Evolutionary conservation across 2,113 vertebrate genomes (phyloP).

Genomic region (Tachycineta bicolor): DNA sequence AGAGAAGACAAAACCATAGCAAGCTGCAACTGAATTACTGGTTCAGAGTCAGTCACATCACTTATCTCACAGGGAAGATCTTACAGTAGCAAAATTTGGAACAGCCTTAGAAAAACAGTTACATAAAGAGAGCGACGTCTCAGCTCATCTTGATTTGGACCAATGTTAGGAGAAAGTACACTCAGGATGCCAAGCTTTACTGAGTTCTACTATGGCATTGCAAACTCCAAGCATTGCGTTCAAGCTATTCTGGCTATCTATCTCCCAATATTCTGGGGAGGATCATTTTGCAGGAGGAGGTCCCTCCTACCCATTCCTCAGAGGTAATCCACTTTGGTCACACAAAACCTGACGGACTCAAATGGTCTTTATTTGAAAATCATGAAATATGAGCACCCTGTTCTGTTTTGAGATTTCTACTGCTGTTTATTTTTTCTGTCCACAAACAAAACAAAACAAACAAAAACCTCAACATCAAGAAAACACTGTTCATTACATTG

Average conservation of each 20-base stretch:
- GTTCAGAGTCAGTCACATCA: neutral
- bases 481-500: neutral
- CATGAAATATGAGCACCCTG: neutral
- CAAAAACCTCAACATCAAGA: neutral
- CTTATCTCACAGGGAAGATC: neutral
- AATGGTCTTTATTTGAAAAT: neutral
- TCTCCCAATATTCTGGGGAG: rapidly evolving
- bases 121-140: neutral
- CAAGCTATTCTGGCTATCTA: neutral
- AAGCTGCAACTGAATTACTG: neutral
- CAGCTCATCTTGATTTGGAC: neutral
- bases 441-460: neutral
- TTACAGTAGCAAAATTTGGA: neutral
- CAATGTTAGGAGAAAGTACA: neutral
- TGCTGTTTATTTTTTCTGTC: neutral
- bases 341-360: neutral
- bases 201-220: neutral
- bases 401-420: neutral
- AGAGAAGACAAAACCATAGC: neutral
- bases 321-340: neutral
- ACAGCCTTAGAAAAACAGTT: neutral
- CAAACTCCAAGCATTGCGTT: neutral
- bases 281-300: neutral
- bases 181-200: neutral
- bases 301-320: neutral